Base-by-base conservation (phyloP, 1,140 invertebrate genomes). In the Philotrypesis tridentata region DNA sequence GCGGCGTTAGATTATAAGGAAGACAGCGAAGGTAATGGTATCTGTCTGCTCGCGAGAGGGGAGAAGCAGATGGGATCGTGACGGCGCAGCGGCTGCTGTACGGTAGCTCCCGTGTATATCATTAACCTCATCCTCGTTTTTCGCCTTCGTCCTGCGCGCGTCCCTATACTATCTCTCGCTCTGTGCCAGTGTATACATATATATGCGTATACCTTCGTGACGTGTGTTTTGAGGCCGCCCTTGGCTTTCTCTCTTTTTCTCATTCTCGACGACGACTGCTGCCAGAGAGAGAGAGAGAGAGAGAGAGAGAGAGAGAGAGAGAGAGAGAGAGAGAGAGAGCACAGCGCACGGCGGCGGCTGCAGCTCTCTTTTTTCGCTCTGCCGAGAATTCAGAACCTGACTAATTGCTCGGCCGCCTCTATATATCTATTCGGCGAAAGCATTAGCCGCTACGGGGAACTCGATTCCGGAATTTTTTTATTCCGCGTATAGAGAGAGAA, bases 61-160 rank as follows among this genome's bases (percentile, higher is more conserved):
- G 83, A 61, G 29, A 80, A 84, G 68, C 85, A 88, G 87, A 89
- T 88, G 88, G 86, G 88, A 87, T 89, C 85, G 82, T 80, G 83
- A 80, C 84, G 84, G 79, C 83, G 85, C 87, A 71, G 77, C 23
- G 65, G 60, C n/a, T 68, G 60, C n/a, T 68, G 86, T 86, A 90
- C 88, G 86, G 89, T 90, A 90, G 89, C 89, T 85, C 85, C 85
- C 84, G 83, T 89, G 89, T 90, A 90, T 90, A 90, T 90, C 89
- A 90, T 90, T 90, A 91, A 91, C 89, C 88, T 90, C 87, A 90
- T 90, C 89, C 88, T 90, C 88, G 86, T 90, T 90, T 90, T 91
- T 90, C 83, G 88, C 83, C 84, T 55, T 21, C 17, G 48, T 86
- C 82, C n/a, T n/a, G n/a, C n/a, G n/a, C n/a, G n/a, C n/a, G n/a